Evolutionary conservation across 2,888 invertebrate genomes (phyloP).

Genomic region (Hyposoter didymator): DNA sequence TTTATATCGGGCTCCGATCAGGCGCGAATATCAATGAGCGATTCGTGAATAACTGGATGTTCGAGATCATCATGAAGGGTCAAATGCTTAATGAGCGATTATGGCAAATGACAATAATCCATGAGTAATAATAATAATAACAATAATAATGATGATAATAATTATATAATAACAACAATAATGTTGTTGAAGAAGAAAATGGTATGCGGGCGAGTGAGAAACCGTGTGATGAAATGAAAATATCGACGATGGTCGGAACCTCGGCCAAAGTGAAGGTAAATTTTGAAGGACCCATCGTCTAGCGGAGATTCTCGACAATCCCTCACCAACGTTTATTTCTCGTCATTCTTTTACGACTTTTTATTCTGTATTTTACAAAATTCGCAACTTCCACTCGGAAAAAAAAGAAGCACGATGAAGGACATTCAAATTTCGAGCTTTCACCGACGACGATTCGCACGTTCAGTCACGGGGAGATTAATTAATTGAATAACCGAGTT

Average conservation of each 20-base stretch:
- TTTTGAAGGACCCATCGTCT: conserved; percentile 76
- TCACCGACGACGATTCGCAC: not conserved
- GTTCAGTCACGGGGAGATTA: not conserved
- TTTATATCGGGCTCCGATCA: not conserved
- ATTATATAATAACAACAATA: conserved; percentile 1
- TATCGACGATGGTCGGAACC: conserved; percentile 79
- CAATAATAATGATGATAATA: conserved; percentile 27
- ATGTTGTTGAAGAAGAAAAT: conserved; percentile 34
- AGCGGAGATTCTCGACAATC: conserved; percentile 82
- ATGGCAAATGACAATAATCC: not conserved
- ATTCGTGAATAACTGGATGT: not conserved
- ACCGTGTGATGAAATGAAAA: conserved; percentile 35
- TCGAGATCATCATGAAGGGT: not conserved
- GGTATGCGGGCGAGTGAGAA: conserved; percentile 48
- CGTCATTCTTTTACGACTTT: conserved; percentile 12
- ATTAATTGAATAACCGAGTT: conserved; percentile 52
- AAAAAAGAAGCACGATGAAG: not conserved
- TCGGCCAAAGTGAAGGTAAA: conserved; percentile 82
- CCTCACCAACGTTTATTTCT: conserved; percentile 22
- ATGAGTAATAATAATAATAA: conserved; percentile 15
- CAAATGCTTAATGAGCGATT: not conserved
- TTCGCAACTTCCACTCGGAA: not conserved
- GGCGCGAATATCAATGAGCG: not conserved
- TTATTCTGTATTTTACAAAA: conserved; percentile 11
- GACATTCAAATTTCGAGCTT: not conserved